Conservation (phyloP, 2,888 invertebrate species). For the Latrodectus elegans region DNA sequence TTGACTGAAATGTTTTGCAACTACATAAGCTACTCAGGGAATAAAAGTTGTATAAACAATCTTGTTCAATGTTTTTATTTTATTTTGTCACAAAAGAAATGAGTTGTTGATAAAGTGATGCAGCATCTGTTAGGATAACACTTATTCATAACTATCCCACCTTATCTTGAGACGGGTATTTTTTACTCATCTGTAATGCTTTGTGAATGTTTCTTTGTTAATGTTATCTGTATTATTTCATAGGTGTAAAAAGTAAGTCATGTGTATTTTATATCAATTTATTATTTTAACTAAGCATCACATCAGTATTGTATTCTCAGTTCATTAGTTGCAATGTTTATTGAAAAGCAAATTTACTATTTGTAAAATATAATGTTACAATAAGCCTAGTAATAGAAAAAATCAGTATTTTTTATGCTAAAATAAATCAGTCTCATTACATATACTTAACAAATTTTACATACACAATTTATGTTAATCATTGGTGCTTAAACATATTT, state of each 20-base stretch:
- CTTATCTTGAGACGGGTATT: constrained; percentile 64
- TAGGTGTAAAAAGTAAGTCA: background rate
- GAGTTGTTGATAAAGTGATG: background rate
- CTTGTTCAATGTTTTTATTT: constrained; percentile 5
- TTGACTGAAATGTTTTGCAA: constrained; percentile 19
- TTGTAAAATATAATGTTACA: too few relatives aligned
- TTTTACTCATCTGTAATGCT: constrained; percentile 62
- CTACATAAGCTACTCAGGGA: constrained; percentile 55
- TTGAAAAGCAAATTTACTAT: too few relatives aligned
- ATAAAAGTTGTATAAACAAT: constrained; percentile 9
- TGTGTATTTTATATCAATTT: background rate
- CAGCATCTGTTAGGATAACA: background rate
- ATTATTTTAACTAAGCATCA: background rate
- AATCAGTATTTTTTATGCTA: too few relatives aligned
- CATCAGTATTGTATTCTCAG: background rate
- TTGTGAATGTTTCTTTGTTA: constrained; percentile 19
- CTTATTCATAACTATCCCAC: constrained; percentile 34
- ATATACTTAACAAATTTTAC: too few relatives aligned
- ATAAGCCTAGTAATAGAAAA: too few relatives aligned
- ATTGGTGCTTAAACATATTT: too few relatives aligned
- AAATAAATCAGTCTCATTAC: too few relatives aligned
- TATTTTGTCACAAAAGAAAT: constrained; percentile 5
- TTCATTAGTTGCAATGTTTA: too few relatives aligned
- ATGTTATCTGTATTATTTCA: background rate
- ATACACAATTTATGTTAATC: too few relatives aligned